A percentile compares a stretch with the other conserved stretches of the same genome.
Conservation (phyloP, 1,140 invertebrate species). For the Phortica variegata region DNA sequence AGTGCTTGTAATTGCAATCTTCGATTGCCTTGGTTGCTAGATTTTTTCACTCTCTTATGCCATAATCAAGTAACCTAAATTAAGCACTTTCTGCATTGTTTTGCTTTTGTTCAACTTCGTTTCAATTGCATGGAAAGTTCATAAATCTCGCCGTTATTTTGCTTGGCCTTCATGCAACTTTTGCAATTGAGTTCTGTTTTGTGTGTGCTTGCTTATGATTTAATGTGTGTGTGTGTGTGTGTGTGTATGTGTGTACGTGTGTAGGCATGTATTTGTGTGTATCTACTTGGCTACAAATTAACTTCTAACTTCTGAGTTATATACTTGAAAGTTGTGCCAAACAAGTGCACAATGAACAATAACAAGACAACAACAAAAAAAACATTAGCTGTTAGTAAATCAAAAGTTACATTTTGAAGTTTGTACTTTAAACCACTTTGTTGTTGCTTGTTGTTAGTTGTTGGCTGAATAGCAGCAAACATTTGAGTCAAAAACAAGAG, state of each 20-base stretch:
- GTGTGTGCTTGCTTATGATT: too few species aligned
- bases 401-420: slow-evolving; percentile 18
- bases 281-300: slow-evolving; percentile 28
- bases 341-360: slow-evolving; percentile 32
- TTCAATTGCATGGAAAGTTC: slow-evolving; percentile 41
- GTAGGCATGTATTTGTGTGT: too few species aligned
- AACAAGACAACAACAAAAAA: slow-evolving; percentile 38
- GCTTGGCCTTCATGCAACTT: slow-evolving; percentile 40
- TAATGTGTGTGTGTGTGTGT: too few species aligned
- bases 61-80: too few species aligned
- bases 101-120: slow-evolving; percentile 3
- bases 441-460: too few species aligned
- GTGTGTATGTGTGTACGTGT: too few species aligned
- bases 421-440: slow-evolving; percentile 1
- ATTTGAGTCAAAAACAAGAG: too few species aligned
- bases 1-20: slow-evolving; percentile 29
- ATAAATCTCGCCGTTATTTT: slow-evolving; percentile 55
- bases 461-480: too few species aligned
- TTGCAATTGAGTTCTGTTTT: slow-evolving; percentile 45
- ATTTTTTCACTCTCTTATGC: slow-evolving; percentile 43
- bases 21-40: slow-evolving; percentile 9
- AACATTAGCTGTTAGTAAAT: slow-evolving; percentile 41
- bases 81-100: slow-evolving; percentile 10
- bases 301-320: too few species aligned
- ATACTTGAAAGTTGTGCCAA: slow-evolving; percentile 41